A percentile compares a stretch with the other conserved stretches of the same genome.
Evolutionary conservation across 2,888 invertebrate genomes (phyloP).

Genomic region (Amaurobius ferox): DNA sequence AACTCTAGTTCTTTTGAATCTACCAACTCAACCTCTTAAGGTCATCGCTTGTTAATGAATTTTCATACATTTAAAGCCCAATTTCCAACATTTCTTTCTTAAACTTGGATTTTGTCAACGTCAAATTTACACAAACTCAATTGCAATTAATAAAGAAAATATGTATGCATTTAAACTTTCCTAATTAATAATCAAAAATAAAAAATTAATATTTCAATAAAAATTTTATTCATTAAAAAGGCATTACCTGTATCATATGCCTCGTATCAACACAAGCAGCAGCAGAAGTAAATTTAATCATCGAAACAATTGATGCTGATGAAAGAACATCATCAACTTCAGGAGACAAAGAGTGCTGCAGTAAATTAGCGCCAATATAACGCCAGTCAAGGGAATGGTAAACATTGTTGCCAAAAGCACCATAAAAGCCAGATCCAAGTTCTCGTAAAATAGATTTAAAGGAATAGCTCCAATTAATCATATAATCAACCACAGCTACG

Average conservation of each 20-base stretch:
- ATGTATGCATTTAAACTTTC: too few species aligned
- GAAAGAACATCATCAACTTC: conserved; percentile 10
- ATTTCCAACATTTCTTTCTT: too few species aligned
- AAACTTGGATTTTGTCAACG: too few species aligned
- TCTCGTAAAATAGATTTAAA: conserved; percentile 29
- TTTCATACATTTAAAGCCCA: too few species aligned
- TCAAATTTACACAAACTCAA: too few species aligned
- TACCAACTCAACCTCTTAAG: too few species aligned
- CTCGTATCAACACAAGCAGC: conserved; percentile 46
- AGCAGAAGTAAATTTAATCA: conserved; percentile 56
- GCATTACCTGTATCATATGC: conserved; percentile 44
- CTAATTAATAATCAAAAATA: too few species aligned
- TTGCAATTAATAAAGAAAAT: too few species aligned
- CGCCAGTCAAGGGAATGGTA: conserved; percentile 20
- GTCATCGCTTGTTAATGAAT: too few species aligned
- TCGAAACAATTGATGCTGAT: conserved; percentile 36
- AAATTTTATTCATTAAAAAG: too few species aligned
- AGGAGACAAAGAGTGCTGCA: conserved; percentile 16
- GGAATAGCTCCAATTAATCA: conserved; percentile 27
- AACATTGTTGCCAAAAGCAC: conserved; percentile 11
- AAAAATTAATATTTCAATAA: too few species aligned
- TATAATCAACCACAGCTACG: conserved; percentile 27
- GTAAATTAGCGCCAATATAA: conserved; percentile 34
- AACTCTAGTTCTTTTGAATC: too few species aligned
- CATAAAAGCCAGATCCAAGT: conserved; percentile 25